phyloP scores from a whole-genome alignment of 2,797 vertebrate genomes.

The Anomalospiza imberbis region DNA sequence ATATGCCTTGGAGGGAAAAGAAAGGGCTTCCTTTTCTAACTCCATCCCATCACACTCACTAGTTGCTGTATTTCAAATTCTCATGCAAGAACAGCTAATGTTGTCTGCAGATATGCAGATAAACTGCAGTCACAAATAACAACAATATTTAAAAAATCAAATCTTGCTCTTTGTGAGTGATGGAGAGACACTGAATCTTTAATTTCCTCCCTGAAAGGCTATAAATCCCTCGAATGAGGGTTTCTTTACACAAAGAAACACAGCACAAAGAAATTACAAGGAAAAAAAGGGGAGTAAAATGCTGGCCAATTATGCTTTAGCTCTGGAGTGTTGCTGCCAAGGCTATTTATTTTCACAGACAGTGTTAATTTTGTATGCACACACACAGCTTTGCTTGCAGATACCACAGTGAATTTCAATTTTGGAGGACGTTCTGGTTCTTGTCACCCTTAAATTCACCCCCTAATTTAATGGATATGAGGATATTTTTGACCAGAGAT shows the following conservation, averaged over 20 bases:
- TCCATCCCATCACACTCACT: neutral
- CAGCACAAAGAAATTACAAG: constrained; percentile 56
- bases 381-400: constrained; percentile 46
- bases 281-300: constrained; percentile 38
- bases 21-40: constrained; percentile 28
- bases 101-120: constrained; percentile 18
- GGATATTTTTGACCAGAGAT: neutral
- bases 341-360: constrained; percentile 58
- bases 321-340: constrained; percentile 54
- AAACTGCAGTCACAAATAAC: neutral
- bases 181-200: constrained; percentile 24
- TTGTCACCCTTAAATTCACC: neutral
- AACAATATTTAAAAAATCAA: constrained; percentile 28
- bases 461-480: neutral
- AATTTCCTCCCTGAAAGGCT: constrained; percentile 29
- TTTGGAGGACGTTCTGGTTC: constrained; percentile 19
- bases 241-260: constrained; percentile 60
- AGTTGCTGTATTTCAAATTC: constrained; percentile 9
- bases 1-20: constrained; percentile 3
- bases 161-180: neutral
- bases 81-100: constrained; percentile 2
- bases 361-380: constrained; percentile 52
- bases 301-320: constrained; percentile 60
- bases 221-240: constrained; percentile 32
- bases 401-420: constrained; percentile 56